These are phyloP conservation scores for Triplophysa siluroides DNA, from an alignment of 2,113 vertebrate species.

Conservation along the genomic window DNA sequence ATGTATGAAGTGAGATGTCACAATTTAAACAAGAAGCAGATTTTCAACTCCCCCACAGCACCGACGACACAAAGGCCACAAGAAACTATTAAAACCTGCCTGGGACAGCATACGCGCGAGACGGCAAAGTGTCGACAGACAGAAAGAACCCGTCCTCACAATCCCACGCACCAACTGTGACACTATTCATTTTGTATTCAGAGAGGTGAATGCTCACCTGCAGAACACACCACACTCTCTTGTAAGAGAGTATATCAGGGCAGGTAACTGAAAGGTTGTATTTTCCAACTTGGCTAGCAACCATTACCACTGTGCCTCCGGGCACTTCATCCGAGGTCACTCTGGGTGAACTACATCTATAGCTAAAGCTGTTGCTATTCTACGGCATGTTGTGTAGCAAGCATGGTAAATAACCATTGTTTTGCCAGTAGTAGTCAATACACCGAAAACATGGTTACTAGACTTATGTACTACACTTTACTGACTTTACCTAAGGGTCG, in stretches of 20 bases:
- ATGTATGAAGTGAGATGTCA: background rate
- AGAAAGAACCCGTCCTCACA: background rate
- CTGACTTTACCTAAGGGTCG: too few relatives aligned
- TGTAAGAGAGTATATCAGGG: background rate
- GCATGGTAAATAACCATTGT: too few relatives aligned
- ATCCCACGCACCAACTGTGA: constrained; percentile 45
- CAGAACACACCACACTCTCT: background rate
- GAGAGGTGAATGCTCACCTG: background rate
- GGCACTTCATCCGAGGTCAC: too few relatives aligned
- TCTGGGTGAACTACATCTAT: too few relatives aligned
- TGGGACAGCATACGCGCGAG: constrained; percentile 27
- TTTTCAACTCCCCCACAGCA: constrained; percentile 9
- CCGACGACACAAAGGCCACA: background rate
- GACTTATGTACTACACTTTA: too few relatives aligned
- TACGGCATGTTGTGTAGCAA: too few relatives aligned
- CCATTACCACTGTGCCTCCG: background rate
- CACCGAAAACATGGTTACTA: too few relatives aligned
- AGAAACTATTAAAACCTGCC: constrained; percentile 10
- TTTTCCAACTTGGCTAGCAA: background rate
- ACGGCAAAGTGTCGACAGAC: constrained; percentile 2
- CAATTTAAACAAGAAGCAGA: background rate
- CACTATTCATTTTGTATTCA: constrained; percentile 14
- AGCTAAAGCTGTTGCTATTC: too few relatives aligned
- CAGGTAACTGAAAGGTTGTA: background rate
- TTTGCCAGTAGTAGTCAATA: too few relatives aligned